Percentiles rank a stretch among this genome's conserved stretches.
Conservation (phyloP, 1,140 invertebrate species). For the Atta cephalotes region DNA sequence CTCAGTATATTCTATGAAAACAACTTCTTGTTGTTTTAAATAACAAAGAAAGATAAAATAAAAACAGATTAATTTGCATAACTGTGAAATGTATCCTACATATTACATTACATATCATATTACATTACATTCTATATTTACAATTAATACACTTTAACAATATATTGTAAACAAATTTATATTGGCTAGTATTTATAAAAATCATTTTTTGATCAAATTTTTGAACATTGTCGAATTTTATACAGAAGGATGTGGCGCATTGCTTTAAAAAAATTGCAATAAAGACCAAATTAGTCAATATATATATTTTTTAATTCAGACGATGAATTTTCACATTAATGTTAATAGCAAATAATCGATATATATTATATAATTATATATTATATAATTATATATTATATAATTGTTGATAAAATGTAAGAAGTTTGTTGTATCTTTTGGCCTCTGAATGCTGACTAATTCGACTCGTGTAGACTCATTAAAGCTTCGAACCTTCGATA, state of each 20-base stretch:
- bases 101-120: no score
- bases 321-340: neutral
- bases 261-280: neutral
- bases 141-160: no score
- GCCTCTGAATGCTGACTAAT: neutral
- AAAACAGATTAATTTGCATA: neutral
- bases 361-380: constrained; percentile 25
- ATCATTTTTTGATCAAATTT: neutral
- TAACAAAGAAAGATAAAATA: neutral
- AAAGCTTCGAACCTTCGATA: constrained; percentile 16
- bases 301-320: neutral
- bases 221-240: neutral
- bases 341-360: constrained; percentile 1
- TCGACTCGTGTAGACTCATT: constrained; percentile 24
- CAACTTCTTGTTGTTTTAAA: no score
- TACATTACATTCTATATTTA: no score
- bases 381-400: neutral
- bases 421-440: neutral
- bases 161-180: neutral
- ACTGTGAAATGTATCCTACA: neutral
- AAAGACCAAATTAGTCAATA: neutral
- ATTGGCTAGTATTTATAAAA: neutral
- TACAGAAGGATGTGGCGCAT: neutral
- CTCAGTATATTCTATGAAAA: no score
- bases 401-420: constrained; percentile 7